Percentiles rank a stretch among this genome's conserved stretches.
These are phyloP conservation scores for Alethe diademata DNA, from an alignment of 2,113 vertebrate genomes.

Conservation along the genomic window DNA sequence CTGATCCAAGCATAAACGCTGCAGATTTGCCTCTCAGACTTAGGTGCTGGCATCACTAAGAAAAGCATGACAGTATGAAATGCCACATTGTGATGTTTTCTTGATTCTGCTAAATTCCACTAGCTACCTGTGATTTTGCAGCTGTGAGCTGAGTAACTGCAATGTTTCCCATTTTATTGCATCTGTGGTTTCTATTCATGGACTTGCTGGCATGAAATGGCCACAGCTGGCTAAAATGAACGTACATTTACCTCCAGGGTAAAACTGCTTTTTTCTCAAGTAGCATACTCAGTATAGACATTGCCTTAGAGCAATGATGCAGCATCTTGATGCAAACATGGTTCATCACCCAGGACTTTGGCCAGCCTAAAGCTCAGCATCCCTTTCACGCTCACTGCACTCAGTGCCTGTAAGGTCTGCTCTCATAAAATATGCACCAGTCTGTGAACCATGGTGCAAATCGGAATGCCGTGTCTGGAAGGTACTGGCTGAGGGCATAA, in stretches of 20 bases:
- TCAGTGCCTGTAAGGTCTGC: not conserved
- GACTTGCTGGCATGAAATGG: not conserved
- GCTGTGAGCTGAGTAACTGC: not conserved
- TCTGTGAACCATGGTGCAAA: not conserved
- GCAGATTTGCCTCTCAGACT: not conserved
- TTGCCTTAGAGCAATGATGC: not conserved
- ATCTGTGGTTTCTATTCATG: not conserved
- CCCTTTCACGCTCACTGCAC: not conserved
- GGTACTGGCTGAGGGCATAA: not conserved
- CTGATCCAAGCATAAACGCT: not conserved
- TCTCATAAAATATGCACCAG: constrained; percentile 10
- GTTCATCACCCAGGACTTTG: not conserved
- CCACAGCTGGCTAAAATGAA: constrained; percentile 7
- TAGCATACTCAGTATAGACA: not conserved
- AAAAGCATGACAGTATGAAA: not conserved
- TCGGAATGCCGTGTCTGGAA: not conserved
- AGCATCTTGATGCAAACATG: not conserved
- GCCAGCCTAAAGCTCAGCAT: not conserved
- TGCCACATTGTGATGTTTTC: not conserved
- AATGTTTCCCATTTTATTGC: not conserved
- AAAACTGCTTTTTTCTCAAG: constrained; percentile 1
- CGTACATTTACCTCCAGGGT: not conserved
- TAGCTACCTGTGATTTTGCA: not conserved
- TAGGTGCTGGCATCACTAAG: not conserved
- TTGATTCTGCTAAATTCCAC: not conserved